Percentiles rank a stretch among this genome's conserved stretches.
Conservation (phyloP, 2,888 invertebrate genomes). For the Nemurella pictetii region DNA sequence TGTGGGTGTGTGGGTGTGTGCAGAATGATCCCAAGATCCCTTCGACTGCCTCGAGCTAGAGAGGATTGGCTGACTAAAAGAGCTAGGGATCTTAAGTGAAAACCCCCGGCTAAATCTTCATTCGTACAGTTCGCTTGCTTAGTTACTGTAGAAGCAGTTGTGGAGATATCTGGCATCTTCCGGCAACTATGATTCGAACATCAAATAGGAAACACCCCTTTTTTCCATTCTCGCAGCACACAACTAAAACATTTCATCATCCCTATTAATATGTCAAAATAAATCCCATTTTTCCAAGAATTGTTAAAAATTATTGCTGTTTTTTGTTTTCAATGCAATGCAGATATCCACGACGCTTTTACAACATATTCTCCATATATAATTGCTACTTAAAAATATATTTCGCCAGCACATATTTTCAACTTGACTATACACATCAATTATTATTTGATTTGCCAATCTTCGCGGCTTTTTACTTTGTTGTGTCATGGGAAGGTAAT, state of each 20-base stretch:
- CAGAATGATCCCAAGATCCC: background rate
- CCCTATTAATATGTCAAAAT: background rate
- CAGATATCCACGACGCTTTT: too few species aligned
- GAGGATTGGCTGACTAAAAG: background rate
- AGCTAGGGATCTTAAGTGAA: background rate
- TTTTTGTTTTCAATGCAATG: too few species aligned
- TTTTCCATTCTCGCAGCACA: background rate
- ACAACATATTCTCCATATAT: too few species aligned
- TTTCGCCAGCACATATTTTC: too few species aligned
- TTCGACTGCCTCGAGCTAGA: background rate
- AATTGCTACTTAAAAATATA: too few species aligned
- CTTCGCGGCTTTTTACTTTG: too few species aligned
- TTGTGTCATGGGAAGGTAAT: too few species aligned
- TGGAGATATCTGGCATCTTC: too few species aligned
- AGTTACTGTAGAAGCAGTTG: conserved; percentile 17
- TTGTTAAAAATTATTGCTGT: too few species aligned
- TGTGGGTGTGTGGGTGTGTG: background rate
- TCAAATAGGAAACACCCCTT: background rate
- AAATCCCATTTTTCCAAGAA: too few species aligned
- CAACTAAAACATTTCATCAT: background rate
- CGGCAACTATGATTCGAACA: background rate
- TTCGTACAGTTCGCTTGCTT: conserved; percentile 3
- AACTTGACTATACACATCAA: too few species aligned
- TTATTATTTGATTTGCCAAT: too few species aligned
- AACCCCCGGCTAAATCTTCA: conserved; percentile 20